phyloP scores from a whole-genome alignment of 92 coral and sea anemone species.

The Porites evermanni region DNA sequence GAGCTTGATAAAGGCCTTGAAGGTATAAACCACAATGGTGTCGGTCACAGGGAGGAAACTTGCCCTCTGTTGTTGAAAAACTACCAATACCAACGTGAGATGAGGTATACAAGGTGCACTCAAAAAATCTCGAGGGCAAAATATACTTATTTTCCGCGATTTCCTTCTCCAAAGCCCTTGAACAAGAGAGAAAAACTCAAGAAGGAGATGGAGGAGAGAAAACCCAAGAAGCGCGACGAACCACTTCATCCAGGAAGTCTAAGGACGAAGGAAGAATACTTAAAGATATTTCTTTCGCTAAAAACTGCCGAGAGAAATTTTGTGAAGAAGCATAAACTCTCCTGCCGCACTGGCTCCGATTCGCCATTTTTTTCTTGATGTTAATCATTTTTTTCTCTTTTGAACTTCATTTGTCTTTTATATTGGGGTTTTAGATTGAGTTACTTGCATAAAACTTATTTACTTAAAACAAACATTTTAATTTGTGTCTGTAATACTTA shows the following conservation, averaged over 20 bases:
- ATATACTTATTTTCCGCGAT: background rate
- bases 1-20: background rate
- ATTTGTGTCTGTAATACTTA: too few relatives aligned
- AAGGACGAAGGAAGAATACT: conserved; percentile 7
- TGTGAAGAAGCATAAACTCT: conserved; percentile 28
- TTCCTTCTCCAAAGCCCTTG: conserved; percentile 11
- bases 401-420: too few relatives aligned
- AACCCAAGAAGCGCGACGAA: background rate
- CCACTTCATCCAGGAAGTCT: conserved; percentile 17
- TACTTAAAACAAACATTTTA: too few relatives aligned
- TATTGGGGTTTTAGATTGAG: too few relatives aligned
- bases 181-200: conserved; percentile 14
- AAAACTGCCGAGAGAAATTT: conserved; percentile 1
- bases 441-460: too few relatives aligned
- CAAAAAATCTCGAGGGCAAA: background rate
- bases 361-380: conserved; percentile 27
- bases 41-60: background rate
- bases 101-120: background rate
- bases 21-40: background rate
- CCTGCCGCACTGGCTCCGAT: conserved; percentile 1
- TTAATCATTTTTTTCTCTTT: too few relatives aligned
- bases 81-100: background rate
- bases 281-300: background rate
- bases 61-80: background rate
- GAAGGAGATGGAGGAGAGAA: background rate